Evolutionary conservation across 2,888 invertebrate genomes (phyloP), one percentile per base, ranked within the genome.

Genomic region (Itoplectis maculator): DNA sequence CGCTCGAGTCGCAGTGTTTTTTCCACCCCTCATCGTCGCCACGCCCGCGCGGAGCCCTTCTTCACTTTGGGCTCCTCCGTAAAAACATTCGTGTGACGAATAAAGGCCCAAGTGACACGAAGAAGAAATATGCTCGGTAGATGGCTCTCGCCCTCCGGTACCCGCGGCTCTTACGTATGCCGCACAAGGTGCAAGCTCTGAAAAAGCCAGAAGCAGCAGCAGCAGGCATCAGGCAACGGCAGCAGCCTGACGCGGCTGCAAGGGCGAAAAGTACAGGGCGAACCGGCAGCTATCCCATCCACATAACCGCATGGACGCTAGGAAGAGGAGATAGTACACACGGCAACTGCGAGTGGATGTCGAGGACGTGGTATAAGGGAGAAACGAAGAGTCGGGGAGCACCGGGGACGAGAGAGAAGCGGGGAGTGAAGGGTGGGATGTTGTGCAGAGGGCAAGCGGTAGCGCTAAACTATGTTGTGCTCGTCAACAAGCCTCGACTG

Each of bases 401-500:
- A n/a, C n/a, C n/a, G n/a, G n/a, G n/a, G n/a, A 54, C 61, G 15
- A 61, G 49, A 40, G 54, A 37, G 35, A 54, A 68, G 61, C 18
- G 63, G 8, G 59, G 61, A 51, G 54, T 6, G 49, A 61, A 73
- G 29, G 56, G 59, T 45, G 56, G 20, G 45, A 72, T 45, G 66
- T 7, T 11, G 29, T 40, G 54, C 51, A 37, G 29, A 29, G 20
- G 23, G 66, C 51, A 76, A 63, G 56, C 65, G 83, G 81, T 80
- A 81, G 56, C 76, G 80, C 76, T 79, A 78, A 84, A 83, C 79
- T 84, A 84, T 86, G 86, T 84, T 85, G 84, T 84, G 82, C 80
- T 86, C 86, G 86, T 86, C 87, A 86, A 85, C 86, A 74, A 83
- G 85, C 82, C 84, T 56, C 51, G 78, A 73, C 79, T 80, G 80